These are phyloP conservation scores for Sander vitreus DNA, from an alignment of 2,113 vertebrate genomes.

Conservation along the genomic window DNA sequence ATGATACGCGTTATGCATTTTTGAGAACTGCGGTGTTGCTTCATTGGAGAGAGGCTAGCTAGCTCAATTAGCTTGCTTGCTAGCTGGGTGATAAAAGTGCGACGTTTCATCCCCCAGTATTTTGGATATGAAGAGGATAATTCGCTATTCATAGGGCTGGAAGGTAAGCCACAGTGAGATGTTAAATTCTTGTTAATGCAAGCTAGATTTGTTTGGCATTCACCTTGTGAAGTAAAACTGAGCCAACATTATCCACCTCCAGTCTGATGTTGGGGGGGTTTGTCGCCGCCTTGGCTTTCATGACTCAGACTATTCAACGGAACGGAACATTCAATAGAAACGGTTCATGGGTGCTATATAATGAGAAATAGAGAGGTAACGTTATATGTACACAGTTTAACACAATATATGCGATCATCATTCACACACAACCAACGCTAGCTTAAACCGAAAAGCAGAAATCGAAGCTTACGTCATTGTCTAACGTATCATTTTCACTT, in stretches of 20 bases:
- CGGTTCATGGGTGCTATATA: conserved; percentile 18
- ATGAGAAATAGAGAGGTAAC: neutral
- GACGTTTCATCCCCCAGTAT: conserved; percentile 79
- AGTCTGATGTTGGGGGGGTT: conserved; percentile 67
- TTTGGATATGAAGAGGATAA: conserved; percentile 88
- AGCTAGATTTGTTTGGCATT: conserved; percentile 14
- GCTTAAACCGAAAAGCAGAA: neutral
- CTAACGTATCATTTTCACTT: conserved; percentile 65
- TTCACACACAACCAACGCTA: neutral
- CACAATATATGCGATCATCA: fast-evolving
- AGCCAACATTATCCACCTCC: conserved; percentile 65
- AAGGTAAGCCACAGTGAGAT: conserved; percentile 75
- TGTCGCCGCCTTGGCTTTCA: conserved; percentile 78
- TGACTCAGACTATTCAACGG: conserved; percentile 77
- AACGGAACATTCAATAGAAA: conserved; percentile 45
- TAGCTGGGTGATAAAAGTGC: conserved; percentile 80
- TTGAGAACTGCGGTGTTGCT: conserved; percentile 80
- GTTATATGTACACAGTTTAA: neutral
- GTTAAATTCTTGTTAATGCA: neutral
- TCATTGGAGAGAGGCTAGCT: conserved; percentile 81
- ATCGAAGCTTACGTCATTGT: conserved; percentile 40
- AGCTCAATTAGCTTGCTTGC: conserved; percentile 78
- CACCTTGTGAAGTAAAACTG: conserved; percentile 30
- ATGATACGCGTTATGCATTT: conserved; percentile 76
- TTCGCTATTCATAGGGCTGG: conserved; percentile 83